Evolutionary conservation across 2,797 vertebrate species (phyloP).

Genomic region (Micropoecilia bifurca): DNA sequence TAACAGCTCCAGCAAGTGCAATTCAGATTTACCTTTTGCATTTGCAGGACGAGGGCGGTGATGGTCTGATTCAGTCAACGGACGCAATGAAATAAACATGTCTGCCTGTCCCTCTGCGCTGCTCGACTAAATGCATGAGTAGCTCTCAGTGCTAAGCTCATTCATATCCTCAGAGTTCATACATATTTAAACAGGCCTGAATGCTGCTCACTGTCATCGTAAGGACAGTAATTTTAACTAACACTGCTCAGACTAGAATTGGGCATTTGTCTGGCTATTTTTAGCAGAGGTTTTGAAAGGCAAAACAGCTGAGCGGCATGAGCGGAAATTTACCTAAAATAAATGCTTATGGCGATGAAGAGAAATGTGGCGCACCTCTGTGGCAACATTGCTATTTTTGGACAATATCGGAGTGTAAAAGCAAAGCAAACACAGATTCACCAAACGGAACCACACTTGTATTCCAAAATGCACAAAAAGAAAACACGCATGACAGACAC

Average conservation of each 20-base stretch:
- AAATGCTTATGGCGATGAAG: not conserved
- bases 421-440: not conserved
- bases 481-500: not conserved
- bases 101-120: not conserved
- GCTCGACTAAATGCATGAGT: conserved; percentile 6
- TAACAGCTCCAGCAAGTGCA: conserved; percentile 14
- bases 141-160: conserved; percentile 4
- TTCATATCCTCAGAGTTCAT: conserved; percentile 22
- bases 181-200: conserved; percentile 17
- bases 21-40: conserved; percentile 17
- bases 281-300: conserved; percentile 8
- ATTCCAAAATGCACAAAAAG: not conserved
- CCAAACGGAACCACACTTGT: not conserved
- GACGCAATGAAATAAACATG: conserved; percentile 12
- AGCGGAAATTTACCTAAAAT: conserved; percentile 2
- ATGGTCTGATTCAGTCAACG: conserved; percentile 9
- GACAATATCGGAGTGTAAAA: not conserved
- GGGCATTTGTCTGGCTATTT: conserved; percentile 15
- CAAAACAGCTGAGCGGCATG: not conserved
- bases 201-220: conserved; percentile 9
- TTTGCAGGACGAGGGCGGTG: not conserved
- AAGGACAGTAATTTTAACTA: conserved; percentile 1
- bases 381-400: not conserved
- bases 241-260: conserved; percentile 2
- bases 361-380: not conserved